Evolutionary conservation across 2,113 vertebrate species (phyloP), one percentile per base, ranked within the genome.

Genomic region (Pipra filicauda): DNA sequence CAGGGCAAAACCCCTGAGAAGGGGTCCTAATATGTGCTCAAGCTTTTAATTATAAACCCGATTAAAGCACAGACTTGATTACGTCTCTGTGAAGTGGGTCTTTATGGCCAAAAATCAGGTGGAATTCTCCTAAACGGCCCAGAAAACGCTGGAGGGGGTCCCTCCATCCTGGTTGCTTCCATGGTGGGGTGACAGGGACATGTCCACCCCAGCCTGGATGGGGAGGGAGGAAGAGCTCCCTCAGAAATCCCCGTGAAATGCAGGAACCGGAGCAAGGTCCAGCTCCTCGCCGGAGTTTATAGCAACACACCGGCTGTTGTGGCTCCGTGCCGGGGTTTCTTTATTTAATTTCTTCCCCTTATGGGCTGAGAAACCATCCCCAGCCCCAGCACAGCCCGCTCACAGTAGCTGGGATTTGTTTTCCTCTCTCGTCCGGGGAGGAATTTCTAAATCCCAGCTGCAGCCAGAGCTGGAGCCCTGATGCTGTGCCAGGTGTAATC

Each of bases 301-400:
- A 83, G 91, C 82, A 83, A 73, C 35, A 11, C 9, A 9, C 58
- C 1, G 66, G 48, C 73, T 79, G 66, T 52, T 93, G 74, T 85
- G 90, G 49, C 77, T 88, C 78, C 12, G 0, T 1, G 1, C 35
- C 0, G 14, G 41, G 18, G 1, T 75, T 94, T 59, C 81, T 95
- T 89, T 82, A 78, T 81, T 94, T 94, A 79, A 93, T 95, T 96
- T 91, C 93, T 96, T 95, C 93, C 91, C 91, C 80, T 96, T 95
- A 92, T 83, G 91, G 94, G 62, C 75, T 75, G 62, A 91, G 91
- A 91, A 93, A 69, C 64, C 69, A 55, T 2, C 43, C 46, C 19
- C 35, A 70, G 72, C 54, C 61, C 8, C 2, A 65, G 95, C 71
- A 13, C 23, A 12, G 71, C 72, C 37, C 0, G 0, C 27, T 61